Percentiles rank a stretch among this genome's conserved stretches.
These are phyloP conservation scores for Papilio machaon DNA, from an alignment of 1,140 invertebrate genomes.

Conservation along the genomic window DNA sequence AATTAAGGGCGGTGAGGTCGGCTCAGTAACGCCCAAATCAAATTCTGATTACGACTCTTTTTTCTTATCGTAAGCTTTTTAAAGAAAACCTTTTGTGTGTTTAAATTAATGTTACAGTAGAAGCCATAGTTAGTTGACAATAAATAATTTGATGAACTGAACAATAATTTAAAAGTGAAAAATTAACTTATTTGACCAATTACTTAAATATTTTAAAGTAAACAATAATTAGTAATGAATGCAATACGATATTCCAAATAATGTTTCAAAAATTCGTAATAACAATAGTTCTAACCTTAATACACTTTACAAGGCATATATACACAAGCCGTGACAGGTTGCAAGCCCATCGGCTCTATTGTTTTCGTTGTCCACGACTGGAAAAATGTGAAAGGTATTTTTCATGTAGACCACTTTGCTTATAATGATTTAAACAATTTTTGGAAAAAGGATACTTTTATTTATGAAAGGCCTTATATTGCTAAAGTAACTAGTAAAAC, in stretches of 20 bases:
- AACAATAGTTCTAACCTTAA: conserved; percentile 3
- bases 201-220: too few species aligned
- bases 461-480: background rate
- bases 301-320: conserved; percentile 15
- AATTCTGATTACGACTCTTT: background rate
- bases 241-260: background rate
- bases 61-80: conserved; percentile 9
- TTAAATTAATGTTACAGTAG: conserved; percentile 3
- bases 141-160: background rate
- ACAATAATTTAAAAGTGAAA: background rate
- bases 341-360: conserved; percentile 9
- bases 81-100: background rate
- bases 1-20: background rate
- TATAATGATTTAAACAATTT: background rate
- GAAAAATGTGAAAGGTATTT: conserved; percentile 12
- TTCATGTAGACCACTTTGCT: background rate
- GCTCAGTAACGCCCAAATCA: conserved; percentile 8
- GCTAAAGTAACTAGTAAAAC: too few species aligned
- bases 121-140: background rate
- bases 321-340: conserved; percentile 9
- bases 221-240: too few species aligned
- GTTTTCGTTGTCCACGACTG: background rate
- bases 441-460: background rate
- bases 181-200: background rate
- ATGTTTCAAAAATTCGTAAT: background rate